Evolutionary conservation across 2,113 vertebrate species (phyloP).

Genomic region (Paracyprichromis sp.): DNA sequence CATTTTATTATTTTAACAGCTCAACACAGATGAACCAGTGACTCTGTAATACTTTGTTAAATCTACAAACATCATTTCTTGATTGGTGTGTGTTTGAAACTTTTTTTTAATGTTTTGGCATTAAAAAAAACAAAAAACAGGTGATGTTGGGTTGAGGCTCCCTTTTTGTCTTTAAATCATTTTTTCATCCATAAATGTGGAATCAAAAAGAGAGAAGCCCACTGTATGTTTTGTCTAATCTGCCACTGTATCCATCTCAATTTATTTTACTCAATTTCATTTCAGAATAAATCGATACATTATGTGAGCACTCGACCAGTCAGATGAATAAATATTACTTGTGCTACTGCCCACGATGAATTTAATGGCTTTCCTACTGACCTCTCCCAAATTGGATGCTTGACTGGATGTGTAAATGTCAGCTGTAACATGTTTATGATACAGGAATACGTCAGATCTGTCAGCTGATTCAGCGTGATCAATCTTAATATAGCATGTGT

Average conservation of each 20-base stretch:
- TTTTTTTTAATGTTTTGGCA: neutral
- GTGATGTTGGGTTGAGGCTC: neutral
- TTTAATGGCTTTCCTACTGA: neutral
- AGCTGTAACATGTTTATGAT: neutral
- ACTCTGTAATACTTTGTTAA: neutral
- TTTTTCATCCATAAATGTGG: neutral
- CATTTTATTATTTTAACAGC: neutral
- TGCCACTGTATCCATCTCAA: neutral
- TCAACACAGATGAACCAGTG: neutral
- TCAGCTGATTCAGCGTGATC: neutral
- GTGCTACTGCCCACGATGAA: neutral
- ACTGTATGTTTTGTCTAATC: neutral
- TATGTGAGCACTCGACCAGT: neutral
- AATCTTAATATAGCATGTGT: neutral
- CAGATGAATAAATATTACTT: neutral
- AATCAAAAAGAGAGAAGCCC: neutral
- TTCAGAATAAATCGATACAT: neutral
- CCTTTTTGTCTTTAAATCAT: neutral
- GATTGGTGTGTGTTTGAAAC: neutral
- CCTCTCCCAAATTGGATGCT: neutral
- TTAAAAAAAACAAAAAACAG: neutral
- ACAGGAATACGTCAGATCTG: neutral
- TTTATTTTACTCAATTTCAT: neutral
- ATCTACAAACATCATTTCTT: neutral
- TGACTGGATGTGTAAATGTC: neutral